Percentiles rank a stretch among this genome's conserved stretches.
Evolutionary conservation across 1,140 invertebrate genomes (phyloP).

Genomic region (Laupala kohalensis): DNA sequence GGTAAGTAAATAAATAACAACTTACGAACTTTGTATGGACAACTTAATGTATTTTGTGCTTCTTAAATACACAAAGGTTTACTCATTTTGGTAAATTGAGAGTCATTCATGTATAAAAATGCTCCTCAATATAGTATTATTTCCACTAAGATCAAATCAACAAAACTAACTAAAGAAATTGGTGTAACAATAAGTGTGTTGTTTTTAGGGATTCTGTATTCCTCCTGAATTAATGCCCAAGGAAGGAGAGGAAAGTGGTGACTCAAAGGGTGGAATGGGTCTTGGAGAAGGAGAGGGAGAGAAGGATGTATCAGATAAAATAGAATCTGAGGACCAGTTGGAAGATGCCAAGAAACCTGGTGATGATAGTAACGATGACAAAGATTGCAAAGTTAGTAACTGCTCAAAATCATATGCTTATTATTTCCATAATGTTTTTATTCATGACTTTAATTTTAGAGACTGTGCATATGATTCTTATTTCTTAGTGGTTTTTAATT

Average conservation of each 20-base stretch:
- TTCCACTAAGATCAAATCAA: too few species aligned
- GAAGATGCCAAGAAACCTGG: constrained; percentile 73
- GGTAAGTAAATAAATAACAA: too few species aligned
- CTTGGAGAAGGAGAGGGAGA: constrained; percentile 85
- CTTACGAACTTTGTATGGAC: too few species aligned
- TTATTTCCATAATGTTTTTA: background rate
- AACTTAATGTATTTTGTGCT: too few species aligned
- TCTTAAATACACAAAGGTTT: too few species aligned
- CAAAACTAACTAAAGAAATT: too few species aligned
- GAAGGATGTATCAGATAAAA: constrained; percentile 87
- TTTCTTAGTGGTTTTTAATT: too few species aligned
- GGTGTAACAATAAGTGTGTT: too few species aligned
- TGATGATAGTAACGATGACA: constrained; percentile 53
- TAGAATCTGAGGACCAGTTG: constrained; percentile 88
- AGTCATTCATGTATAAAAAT: too few species aligned
- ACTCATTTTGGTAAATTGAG: too few species aligned
- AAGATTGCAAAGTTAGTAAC: constrained; percentile 48
- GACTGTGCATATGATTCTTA: too few species aligned
- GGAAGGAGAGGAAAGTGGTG: constrained; percentile 47
- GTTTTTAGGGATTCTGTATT: constrained; percentile 71
- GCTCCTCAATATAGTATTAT: too few species aligned
- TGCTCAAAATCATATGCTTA: background rate
- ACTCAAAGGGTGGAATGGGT: constrained; percentile 52
- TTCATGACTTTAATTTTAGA: background rate
- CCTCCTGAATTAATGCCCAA: constrained; percentile 61